phyloP scores from a whole-genome alignment of 2,113 vertebrate genomes.

The Hydrolagus affinis region DNA sequence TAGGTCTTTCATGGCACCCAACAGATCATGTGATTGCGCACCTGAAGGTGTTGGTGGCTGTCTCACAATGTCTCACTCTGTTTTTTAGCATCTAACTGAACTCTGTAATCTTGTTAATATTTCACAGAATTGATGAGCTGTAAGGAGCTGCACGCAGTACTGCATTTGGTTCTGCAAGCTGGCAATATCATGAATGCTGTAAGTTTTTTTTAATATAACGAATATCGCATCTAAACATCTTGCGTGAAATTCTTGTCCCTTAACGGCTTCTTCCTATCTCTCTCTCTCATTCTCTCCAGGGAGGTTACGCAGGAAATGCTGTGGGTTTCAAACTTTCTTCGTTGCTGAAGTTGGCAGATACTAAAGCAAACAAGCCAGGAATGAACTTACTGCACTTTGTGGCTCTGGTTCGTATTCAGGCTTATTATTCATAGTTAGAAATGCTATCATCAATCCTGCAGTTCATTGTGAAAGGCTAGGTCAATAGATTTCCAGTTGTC shows the following conservation, averaged over 20 bases:
- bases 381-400: conserved; percentile 97
- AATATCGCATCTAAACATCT: neutral
- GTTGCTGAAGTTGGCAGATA: conserved; percentile 88
- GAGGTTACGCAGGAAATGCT: conserved; percentile 93
- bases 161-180: conserved; percentile 92
- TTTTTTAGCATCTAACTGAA: neutral
- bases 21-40: neutral
- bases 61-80: neutral
- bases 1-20: neutral
- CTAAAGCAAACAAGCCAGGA: conserved; percentile 93
- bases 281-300: conserved; percentile 56
- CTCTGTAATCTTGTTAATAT: conserved; percentile 36
- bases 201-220: conserved; percentile 44
- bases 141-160: conserved; percentile 85
- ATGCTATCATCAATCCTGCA: neutral
- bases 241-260: neutral
- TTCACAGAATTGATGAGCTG: conserved; percentile 80
- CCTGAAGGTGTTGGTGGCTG: neutral
- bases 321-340: conserved; percentile 95
- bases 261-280: conserved; percentile 36
- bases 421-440: neutral
- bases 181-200: conserved; percentile 98
- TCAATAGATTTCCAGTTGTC: neutral
- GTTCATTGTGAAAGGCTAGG: neutral
- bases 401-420: conserved; percentile 69